A percentile compares a stretch with the other conserved stretches of the same genome.
These are phyloP conservation scores for Hirtodrosophila trivittata DNA, from an alignment of 2,888 invertebrate genomes.

Conservation along the genomic window DNA sequence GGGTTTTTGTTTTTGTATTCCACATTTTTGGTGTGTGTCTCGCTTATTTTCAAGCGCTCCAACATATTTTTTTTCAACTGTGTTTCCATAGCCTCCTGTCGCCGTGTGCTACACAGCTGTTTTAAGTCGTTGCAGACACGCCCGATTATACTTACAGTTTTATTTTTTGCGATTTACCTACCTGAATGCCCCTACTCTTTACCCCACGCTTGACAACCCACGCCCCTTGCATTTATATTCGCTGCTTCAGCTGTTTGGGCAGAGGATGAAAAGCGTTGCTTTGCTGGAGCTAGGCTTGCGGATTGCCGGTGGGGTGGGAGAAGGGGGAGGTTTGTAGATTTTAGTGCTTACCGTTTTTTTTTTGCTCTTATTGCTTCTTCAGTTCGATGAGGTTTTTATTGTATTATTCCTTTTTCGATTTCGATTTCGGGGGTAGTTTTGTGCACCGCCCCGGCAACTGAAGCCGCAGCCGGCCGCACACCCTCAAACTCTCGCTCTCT, in stretches of 20 bases:
- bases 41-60: slow-evolving; percentile 27
- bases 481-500: slow-evolving; percentile 59
- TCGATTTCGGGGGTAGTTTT: slow-evolving; percentile 70
- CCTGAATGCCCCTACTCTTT: not conserved
- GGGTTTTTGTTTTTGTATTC: slow-evolving; percentile 44
- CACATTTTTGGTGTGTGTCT: slow-evolving; percentile 19
- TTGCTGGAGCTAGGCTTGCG: no score
- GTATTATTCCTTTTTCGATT: slow-evolving; percentile 51
- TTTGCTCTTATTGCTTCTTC: slow-evolving; percentile 27
- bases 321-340: slow-evolving; percentile 12
- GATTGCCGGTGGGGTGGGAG: no score
- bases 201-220: slow-evolving; percentile 4
- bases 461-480: slow-evolving; percentile 56
- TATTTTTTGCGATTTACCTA: slow-evolving; percentile 17
- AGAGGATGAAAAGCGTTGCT: not conserved
- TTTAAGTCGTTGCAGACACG: slow-evolving; percentile 40
- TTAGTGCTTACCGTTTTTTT: slow-evolving; percentile 31
- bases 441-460: slow-evolving; percentile 12
- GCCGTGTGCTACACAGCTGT: slow-evolving; percentile 36
- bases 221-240: slow-evolving; percentile 20
- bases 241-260: slow-evolving; percentile 37
- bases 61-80: slow-evolving; percentile 36
- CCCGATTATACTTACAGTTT: slow-evolving; percentile 16
- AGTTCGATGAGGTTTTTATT: slow-evolving; percentile 46
- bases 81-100: slow-evolving; percentile 49